Evolutionary conservation across 2,888 invertebrate species (phyloP), one percentile per base, ranked within the genome.

Genomic region (Ditula angustiorana): DNA sequence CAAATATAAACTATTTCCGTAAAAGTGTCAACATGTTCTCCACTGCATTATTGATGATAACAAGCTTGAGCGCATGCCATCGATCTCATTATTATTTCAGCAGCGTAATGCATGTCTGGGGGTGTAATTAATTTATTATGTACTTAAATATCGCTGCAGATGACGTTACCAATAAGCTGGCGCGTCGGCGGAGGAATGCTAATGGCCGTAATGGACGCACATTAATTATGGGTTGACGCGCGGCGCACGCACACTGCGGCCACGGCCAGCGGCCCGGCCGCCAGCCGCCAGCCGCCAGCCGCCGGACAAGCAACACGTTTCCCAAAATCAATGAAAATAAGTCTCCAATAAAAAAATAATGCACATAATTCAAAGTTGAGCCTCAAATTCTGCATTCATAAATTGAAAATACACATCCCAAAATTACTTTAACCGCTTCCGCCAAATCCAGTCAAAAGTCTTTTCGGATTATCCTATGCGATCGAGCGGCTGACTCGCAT

Each of bases 81-180:
- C 58, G 58, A 59, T 64, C 58, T 46, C 58, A 58, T 59, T 44
- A 64, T 58, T 35, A 58, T 58, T 64, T 64, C 52, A 64, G 58
- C 52, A 35, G 58, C 28, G 63, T 64, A 50, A 44, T 63, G 70
- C 68, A 71, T 78, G 77, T 78, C 76, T 78, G 73, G 70, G 74
- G 73, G 69, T 77, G 68, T 61, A 75, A 64, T 53, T 79, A 78
- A 84, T 80, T 83, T 82, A 81, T 80, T 68, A 72, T 74, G 74
- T 73, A 74, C 79, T 59, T 79, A 79, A 86, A 83, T 83, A 82
- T 82, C 79, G 80, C 77, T 77, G 77, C 81, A 81, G 80, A 82
- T 82, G 82, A 84, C 79, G 77, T 77, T 82, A 76, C 82, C 79
- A 82, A 83, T 85, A 86, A 81, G 80, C 80, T 74, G 69, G 76